A percentile compares a stretch with the other conserved stretches of the same genome.
These are phyloP conservation scores for Syngnathus acus DNA, from an alignment of 2,797 vertebrate species.

Conservation along the genomic window DNA sequence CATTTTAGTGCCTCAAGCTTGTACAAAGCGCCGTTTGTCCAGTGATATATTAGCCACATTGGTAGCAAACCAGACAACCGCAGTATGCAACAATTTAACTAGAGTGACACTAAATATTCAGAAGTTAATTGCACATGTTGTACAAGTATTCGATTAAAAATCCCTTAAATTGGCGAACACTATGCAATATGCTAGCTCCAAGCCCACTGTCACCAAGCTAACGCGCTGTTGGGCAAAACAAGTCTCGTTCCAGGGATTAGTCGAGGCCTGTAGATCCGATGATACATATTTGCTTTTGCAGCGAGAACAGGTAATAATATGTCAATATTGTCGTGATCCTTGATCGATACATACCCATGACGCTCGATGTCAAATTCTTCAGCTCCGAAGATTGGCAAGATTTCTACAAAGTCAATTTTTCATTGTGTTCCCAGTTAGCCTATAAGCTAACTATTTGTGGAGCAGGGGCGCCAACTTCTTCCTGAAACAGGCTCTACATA, in stretches of 20 bases:
- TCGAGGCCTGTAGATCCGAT: constrained; percentile 48
- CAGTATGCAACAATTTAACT: neutral
- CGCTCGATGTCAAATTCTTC: constrained; percentile 45
- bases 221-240: constrained; percentile 22
- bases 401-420: constrained; percentile 1
- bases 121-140: neutral
- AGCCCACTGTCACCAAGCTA: constrained; percentile 17
- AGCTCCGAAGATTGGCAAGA: neutral
- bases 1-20: neutral
- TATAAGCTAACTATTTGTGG: constrained; percentile 28
- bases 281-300: constrained; percentile 25
- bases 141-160: neutral
- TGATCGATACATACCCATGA: constrained; percentile 55
- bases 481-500: constrained; percentile 57
- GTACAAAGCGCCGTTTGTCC: neutral
- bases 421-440: constrained; percentile 36
- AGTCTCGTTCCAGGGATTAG: constrained; percentile 63
- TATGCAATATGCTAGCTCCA: neutral
- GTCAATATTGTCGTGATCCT: neutral
- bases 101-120: neutral
- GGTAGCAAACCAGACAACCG: neutral
- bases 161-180: neutral
- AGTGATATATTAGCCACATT: neutral
- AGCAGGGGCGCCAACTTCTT: constrained; percentile 66
- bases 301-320: neutral